phyloP scores from a whole-genome alignment of 2,797 vertebrate genomes.

The Leuciscus waleckii region DNA sequence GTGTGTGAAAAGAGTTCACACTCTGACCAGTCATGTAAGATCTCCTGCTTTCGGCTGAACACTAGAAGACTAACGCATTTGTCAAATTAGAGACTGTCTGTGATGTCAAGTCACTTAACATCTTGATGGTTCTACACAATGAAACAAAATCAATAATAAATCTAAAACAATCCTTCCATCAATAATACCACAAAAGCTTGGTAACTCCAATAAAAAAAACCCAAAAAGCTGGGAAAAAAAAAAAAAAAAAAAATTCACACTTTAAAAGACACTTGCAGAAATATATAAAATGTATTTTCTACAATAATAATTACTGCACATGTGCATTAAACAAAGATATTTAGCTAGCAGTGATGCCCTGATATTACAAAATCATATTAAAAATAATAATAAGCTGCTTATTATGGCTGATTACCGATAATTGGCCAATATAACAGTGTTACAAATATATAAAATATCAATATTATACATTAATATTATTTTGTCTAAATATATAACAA shows the following conservation, averaged over 20 bases:
- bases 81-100: slow-evolving; percentile 23
- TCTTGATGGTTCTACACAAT: slow-evolving; percentile 30
- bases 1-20: slow-evolving; percentile 30
- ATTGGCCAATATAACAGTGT: background rate
- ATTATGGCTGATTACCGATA: background rate
- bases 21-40: background rate
- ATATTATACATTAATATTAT: background rate
- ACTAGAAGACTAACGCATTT: slow-evolving; percentile 5
- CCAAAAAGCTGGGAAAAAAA: no score
- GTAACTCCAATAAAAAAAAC: no score
- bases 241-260: background rate
- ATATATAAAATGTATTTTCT: background rate
- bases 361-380: background rate
- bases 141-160: background rate
- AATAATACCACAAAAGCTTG: background rate
- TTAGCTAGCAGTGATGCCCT: background rate
- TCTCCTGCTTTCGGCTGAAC: slow-evolving; percentile 20
- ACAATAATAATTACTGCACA: background rate
- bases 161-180: background rate
- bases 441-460: background rate
- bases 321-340: background rate
- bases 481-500: background rate
- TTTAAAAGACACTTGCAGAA: background rate
- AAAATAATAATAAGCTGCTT: background rate
- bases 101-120: slow-evolving; percentile 17